These are phyloP conservation scores for Cyprinus carpio DNA, from an alignment of 2,113 vertebrate genomes.

Conservation along the genomic window DNA sequence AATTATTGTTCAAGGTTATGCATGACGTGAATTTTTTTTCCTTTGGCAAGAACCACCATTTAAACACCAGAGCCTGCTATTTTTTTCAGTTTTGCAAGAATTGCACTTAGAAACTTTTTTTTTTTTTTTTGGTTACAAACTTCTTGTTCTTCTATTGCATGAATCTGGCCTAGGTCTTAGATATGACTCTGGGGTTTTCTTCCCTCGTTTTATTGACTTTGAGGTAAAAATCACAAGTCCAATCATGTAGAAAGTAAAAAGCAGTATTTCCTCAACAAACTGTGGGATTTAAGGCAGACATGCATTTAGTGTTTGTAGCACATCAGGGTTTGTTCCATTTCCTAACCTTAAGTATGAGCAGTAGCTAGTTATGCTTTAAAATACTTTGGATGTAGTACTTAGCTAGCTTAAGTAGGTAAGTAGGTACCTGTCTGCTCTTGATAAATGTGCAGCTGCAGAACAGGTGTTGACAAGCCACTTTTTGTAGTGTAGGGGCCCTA, in stretches of 20 bases:
- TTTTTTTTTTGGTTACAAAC: neutral
- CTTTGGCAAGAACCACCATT: too few species aligned
- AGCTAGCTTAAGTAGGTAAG: slow-evolving; percentile 30
- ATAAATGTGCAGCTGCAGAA: slow-evolving; percentile 29
- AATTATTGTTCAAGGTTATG: too few species aligned
- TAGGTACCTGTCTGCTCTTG: slow-evolving; percentile 25
- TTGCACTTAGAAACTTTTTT: too few species aligned
- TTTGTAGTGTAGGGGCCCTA: neutral
- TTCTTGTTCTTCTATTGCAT: neutral
- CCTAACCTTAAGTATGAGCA: neutral
- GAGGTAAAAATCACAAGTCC: neutral
- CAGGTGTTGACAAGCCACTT: slow-evolving; percentile 17
- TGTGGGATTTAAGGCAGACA: neutral
- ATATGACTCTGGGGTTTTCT: neutral
- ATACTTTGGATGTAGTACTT: neutral
- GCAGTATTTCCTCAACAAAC: neutral
- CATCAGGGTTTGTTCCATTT: neutral
- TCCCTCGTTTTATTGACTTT: neutral
- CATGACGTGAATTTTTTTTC: neutral
- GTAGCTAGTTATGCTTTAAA: slow-evolving; percentile 1
- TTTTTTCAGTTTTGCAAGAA: too few species aligned
- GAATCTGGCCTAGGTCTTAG: neutral
- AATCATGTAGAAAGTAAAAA: neutral
- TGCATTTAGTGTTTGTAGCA: neutral
- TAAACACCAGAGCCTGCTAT: too few species aligned